Conservation (phyloP, 2,113 vertebrate genomes). For the Pionites leucogaster region DNA sequence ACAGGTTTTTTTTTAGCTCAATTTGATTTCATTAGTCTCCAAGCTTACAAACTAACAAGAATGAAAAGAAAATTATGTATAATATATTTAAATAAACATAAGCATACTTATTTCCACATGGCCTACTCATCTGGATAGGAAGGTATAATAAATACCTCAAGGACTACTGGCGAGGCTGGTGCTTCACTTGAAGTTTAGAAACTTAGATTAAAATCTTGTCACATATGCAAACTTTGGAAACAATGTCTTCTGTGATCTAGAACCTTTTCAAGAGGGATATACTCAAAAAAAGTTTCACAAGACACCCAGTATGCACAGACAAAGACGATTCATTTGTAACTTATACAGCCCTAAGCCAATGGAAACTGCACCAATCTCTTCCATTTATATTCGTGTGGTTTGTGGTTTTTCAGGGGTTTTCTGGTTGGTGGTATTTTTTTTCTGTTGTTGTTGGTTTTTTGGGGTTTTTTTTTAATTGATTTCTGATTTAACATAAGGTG, state of each 20-base stretch:
- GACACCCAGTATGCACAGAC: not conserved
- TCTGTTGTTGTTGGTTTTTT: not conserved
- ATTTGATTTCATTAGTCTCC: conserved; percentile 31
- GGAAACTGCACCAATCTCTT: not conserved
- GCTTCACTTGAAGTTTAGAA: not conserved
- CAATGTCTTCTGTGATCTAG: not conserved
- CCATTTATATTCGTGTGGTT: not conserved
- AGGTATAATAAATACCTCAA: conserved; percentile 6
- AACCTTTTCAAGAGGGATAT: not conserved
- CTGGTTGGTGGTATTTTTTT: not conserved
- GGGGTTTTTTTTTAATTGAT: not conserved
- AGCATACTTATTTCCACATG: conserved; percentile 22
- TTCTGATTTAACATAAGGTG: not conserved
- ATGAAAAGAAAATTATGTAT: conserved; percentile 16
- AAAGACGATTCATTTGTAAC: not conserved
- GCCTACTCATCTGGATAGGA: not conserved
- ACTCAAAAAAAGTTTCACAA: not conserved
- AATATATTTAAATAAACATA: conserved; percentile 14
- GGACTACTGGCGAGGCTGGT: not conserved
- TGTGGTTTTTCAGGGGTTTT: not conserved
- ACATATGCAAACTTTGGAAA: not conserved
- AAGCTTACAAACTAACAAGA: not conserved
- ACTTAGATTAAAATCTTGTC: not conserved
- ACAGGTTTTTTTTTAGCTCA: not conserved
- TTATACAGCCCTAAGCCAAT: not conserved